Base-by-base conservation (phyloP, 2,888 invertebrate genomes). In the Augochlorella aurata region DNA sequence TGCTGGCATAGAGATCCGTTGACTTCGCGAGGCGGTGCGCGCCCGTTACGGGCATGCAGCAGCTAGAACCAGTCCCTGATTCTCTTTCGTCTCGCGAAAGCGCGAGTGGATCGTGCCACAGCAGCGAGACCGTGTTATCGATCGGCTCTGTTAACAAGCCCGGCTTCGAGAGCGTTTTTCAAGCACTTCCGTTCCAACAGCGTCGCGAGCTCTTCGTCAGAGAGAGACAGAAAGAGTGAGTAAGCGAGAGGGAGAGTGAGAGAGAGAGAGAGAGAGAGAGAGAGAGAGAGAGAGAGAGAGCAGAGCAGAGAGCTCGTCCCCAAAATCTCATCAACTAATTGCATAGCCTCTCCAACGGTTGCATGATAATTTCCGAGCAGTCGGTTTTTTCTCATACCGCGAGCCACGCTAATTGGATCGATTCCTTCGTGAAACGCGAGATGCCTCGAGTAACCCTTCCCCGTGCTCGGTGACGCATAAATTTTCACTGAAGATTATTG, bases 41-140 rank as follows among this genome's bases (percentile, higher is more conserved):
- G 74, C 75, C 82, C 75, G 82, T 84, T 83, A 83, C 74, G 70
- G 70, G 63, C 75, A 76, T 69, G 74, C 72, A 24, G 14, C 67
- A 85, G 74, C 69, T 38, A 38, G 77, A 87, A 86, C 83, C 87
- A 83, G 87, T 86, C 77, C 71, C 71, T 85, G 67, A 79, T 83
- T 85, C 85, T 86, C 85, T 87, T 87, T 87, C 87, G 83, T 80
- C 81, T 67, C 79, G 81, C 81, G 87, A 87, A 86, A 87, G 85
- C 81, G 87, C 79, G 87, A 87, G 85, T 85, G 83, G 80, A 85
- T 86, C 79, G 75, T 69, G 81, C 18, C 12, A 5, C 50, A 7
- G 69, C 75, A 61, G 52, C 77, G 84, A 79, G 72, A 81, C 76
- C 74, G 81, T 61, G 74, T 84, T 84, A 85, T 83, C 81, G 83